Percentiles rank a stretch among this genome's conserved stretches.
phyloP scores from a whole-genome alignment of 2,797 vertebrate genomes.

The Acrocephalus scirpaceus region DNA sequence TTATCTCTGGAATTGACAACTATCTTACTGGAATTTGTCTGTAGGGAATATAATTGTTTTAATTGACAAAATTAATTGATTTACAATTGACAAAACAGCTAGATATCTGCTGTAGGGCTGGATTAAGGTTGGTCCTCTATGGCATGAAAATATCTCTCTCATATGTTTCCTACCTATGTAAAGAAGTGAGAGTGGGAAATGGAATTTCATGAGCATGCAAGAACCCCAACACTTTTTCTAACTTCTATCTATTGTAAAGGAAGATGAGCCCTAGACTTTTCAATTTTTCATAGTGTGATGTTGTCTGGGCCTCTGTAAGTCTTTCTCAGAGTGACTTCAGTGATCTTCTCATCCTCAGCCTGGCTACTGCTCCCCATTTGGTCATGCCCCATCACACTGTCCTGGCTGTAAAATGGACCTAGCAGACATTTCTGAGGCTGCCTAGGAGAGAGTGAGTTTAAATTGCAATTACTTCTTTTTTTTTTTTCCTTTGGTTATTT shows the following conservation, averaged over 20 bases:
- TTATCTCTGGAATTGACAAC: neutral
- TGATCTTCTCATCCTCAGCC: neutral
- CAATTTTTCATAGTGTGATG: neutral
- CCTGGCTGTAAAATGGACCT: neutral
- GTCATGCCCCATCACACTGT: neutral
- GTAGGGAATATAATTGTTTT: neutral
- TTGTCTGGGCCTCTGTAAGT: neutral
- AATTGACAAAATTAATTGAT: neutral
- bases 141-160: neutral
- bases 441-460: neutral
- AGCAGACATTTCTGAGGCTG: neutral
- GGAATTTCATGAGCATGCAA: neutral
- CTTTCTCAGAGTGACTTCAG: neutral
- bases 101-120: neutral
- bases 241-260: neutral
- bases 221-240: neutral
- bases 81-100: neutral
- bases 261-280: neutral
- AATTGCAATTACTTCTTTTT: neutral
- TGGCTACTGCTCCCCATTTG: neutral
- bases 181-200: neutral
- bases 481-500: neutral
- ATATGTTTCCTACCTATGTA: neutral
- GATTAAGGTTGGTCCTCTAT: neutral
- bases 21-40: neutral